Conservation (phyloP, 2,113 vertebrate genomes). For the Narcine bancroftii region DNA sequence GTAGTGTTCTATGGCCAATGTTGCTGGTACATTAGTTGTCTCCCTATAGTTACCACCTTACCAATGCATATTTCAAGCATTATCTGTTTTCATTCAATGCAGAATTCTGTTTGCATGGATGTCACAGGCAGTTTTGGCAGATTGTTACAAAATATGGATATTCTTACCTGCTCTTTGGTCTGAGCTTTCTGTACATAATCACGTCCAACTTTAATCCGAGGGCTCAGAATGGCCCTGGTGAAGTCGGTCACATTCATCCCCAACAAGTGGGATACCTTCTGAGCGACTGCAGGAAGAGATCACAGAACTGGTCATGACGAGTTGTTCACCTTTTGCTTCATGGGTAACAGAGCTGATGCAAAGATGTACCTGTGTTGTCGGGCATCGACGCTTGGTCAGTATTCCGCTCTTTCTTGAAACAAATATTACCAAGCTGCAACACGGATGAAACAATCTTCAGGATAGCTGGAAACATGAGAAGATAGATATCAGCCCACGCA, state of each 20-base stretch:
- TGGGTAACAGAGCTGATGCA: background rate
- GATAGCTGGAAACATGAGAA: conserved; percentile 60
- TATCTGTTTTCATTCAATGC: background rate
- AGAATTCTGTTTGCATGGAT: background rate
- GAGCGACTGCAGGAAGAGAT: conserved; percentile 63
- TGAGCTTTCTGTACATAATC: conserved; percentile 95
- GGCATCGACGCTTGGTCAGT: conserved; percentile 93
- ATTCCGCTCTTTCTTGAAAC: conserved; percentile 90
- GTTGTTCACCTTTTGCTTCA: background rate
- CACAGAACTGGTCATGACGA: conserved; percentile 1
- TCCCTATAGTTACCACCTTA: no score
- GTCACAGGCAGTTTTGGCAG: background rate
- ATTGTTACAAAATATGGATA: background rate
- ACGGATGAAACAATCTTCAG: conserved; percentile 84
- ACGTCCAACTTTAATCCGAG: conserved; percentile 87
- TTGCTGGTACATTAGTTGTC: background rate
- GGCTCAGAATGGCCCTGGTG: conserved; percentile 80
- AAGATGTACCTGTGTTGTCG: conserved; percentile 77
- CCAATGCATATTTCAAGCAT: no score
- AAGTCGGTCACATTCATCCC: conserved; percentile 91
- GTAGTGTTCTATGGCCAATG: no score
- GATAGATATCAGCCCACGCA: background rate
- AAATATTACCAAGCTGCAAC: conserved; percentile 84
- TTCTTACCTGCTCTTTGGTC: conserved; percentile 87
- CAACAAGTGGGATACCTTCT: conserved; percentile 90